Evolutionary conservation across 2,888 invertebrate species (phyloP), one percentile per base, ranked within the genome.

Genomic region (Pollenia angustigena): DNA sequence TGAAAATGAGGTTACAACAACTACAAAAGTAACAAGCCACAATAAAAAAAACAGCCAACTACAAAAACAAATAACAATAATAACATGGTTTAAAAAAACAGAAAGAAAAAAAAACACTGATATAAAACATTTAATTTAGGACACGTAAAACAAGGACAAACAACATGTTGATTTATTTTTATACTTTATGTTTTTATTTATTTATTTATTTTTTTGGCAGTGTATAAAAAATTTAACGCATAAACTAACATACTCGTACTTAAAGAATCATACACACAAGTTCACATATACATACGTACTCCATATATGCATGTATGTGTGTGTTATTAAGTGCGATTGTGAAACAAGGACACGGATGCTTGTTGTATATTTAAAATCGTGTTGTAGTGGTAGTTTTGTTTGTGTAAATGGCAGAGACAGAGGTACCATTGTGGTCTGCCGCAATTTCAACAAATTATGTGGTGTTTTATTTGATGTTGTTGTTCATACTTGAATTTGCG

Each of bases 141-240:
- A 81, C 76, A 83, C 66, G 52, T 72, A 44, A 58, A 83, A 83
- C 86, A 86, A 86, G 79, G 83, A 76, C 80, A 81, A 81, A 81
- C 80, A 83, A 86, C 83, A 86, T 81, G 86, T 83, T 86, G 83
- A 86, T 81, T 86, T 86, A 80, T 83, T 76, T 83, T 83, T 52
- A 79, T 76, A 69, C 54, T 69, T 72, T 54, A 58, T 68, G n/a
- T n/a, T n/a, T n/a, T 75, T 81, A 64, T 69, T n/a, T 56, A 23
- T 4, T 44, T 76, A n/a, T 69, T 74, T 64, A 60, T 74, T 64
- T n/a, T n/a, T 12, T 52, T 42, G 6, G 18, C 32, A 32, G 32
- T 32, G n/a, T n/a, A 42, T n/a, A 62, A 68, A 82, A 60, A 14
- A 56, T 69, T 14, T 16, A 60, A 60, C 50, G 52, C 52, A 71